These are phyloP conservation scores for Dryocosmus kuriphilus DNA, from an alignment of 2,888 invertebrate species.

Conservation along the genomic window DNA sequence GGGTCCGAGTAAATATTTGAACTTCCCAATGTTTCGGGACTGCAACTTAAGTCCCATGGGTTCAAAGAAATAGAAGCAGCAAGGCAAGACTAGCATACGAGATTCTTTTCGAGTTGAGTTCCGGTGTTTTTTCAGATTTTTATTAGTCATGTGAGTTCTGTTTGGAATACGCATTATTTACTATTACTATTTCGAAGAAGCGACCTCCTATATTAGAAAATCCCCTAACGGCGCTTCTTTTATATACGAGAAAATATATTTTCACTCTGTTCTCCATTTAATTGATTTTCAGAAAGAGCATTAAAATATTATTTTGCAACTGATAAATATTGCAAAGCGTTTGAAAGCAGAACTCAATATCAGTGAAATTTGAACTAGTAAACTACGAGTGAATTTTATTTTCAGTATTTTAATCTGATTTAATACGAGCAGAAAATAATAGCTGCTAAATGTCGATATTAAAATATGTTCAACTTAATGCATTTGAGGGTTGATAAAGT, in stretches of 20 bases:
- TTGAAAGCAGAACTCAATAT: neutral
- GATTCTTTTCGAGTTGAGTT: conserved; percentile 35
- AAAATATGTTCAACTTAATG: neutral
- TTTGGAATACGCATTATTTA: conserved; percentile 3
- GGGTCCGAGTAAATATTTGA: conserved; percentile 61
- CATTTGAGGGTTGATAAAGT: conserved; percentile 10
- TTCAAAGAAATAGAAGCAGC: conserved; percentile 16
- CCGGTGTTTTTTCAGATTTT: conserved; percentile 29
- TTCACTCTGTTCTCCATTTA: neutral
- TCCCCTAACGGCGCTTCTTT: neutral
- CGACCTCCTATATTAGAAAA: neutral
- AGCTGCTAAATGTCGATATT: neutral
- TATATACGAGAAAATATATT: neutral
- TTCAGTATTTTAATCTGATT: neutral
- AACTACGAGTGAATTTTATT: neutral
- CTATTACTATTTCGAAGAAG: neutral
- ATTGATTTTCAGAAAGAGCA: neutral
- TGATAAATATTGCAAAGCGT: neutral
- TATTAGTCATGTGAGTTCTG: conserved; percentile 27
- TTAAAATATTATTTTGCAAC: neutral
- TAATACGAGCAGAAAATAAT: neutral
- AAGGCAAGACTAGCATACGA: conserved; percentile 36
- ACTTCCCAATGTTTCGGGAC: conserved; percentile 16
- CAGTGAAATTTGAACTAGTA: neutral
- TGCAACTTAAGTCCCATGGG: conserved; percentile 22